Conservation (phyloP, 2,888 invertebrate species). For the Tuta absoluta region DNA sequence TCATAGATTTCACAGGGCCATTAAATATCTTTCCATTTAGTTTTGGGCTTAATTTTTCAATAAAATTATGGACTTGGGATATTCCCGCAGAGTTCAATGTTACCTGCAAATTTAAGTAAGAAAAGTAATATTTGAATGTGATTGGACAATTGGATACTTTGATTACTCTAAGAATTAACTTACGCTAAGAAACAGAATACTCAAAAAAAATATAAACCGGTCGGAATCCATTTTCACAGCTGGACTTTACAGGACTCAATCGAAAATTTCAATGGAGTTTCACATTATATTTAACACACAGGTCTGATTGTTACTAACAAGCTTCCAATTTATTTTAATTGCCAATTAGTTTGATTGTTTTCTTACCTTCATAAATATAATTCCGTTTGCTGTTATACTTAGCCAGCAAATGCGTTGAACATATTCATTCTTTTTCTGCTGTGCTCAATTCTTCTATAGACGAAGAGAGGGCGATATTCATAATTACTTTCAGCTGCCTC, state of each 20-base stretch:
- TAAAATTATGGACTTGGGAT: constrained; percentile 70
- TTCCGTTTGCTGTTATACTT: constrained; percentile 30
- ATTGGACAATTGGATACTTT: background rate
- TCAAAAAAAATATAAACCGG: background rate
- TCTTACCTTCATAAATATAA: background rate
- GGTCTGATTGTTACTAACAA: background rate
- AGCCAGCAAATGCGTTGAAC: constrained; percentile 72
- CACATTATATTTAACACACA: background rate
- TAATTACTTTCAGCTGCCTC: constrained; percentile 57
- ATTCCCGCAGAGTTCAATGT: constrained; percentile 54
- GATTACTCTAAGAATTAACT: background rate
- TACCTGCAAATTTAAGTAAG: constrained; percentile 45
- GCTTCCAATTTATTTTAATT: constrained; percentile 13
- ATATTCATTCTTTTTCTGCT: constrained; percentile 68
- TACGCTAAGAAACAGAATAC: constrained; percentile 11
- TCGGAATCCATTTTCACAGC: constrained; percentile 11
- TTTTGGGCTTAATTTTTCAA: constrained; percentile 54
- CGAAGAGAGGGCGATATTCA: constrained; percentile 66
- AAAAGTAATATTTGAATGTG: background rate
- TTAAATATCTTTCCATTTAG: constrained; percentile 48
- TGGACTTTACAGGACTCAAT: background rate
- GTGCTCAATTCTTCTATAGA: constrained; percentile 68
- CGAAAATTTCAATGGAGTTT: background rate
- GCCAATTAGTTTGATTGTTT: constrained; percentile 23
- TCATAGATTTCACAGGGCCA: constrained; percentile 64